These are phyloP conservation scores for Acleris emargana DNA, from an alignment of 2,888 invertebrate genomes.

Conservation along the genomic window DNA sequence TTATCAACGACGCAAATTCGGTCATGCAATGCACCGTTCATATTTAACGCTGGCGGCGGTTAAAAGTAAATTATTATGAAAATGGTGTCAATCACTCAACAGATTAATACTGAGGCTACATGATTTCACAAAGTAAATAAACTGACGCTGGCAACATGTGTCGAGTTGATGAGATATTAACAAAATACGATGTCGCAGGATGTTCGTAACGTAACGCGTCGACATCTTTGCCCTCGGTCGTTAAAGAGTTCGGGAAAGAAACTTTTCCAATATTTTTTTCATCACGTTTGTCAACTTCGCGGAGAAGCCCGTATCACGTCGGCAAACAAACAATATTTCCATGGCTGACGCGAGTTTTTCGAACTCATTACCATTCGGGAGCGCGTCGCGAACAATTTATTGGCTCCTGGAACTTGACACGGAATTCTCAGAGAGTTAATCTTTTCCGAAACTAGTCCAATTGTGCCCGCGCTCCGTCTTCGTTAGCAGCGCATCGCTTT, in stretches of 20 bases:
- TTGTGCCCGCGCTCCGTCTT: conserved; percentile 60
- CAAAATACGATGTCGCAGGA: conserved; percentile 15
- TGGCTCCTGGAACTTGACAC: conserved; percentile 50
- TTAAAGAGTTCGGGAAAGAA: conserved; percentile 57
- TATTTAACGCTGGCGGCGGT: conserved; percentile 24
- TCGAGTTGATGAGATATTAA: not conserved
- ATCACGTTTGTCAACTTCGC: conserved; percentile 69
- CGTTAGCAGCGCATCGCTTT: conserved; percentile 69
- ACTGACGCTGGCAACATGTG: not conserved
- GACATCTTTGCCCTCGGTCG: conserved; percentile 48
- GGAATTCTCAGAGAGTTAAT: conserved; percentile 49
- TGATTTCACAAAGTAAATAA: not conserved
- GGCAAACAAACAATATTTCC: conserved; percentile 74
- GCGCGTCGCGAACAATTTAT: conserved; percentile 62
- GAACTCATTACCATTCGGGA: conserved; percentile 69
- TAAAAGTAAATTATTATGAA: conserved; percentile 13
- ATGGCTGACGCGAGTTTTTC: conserved; percentile 63
- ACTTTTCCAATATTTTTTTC: conserved; percentile 79
- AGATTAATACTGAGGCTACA: not conserved
- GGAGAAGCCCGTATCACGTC: conserved; percentile 58
- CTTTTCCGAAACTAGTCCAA: conserved; percentile 51
- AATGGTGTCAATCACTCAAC: not conserved
- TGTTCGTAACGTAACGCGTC: conserved; percentile 21
- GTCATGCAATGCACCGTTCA: conserved; percentile 47
- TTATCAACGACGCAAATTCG: conserved; percentile 55